phyloP scores from a whole-genome alignment of 2,113 vertebrate genomes.

The Anarrhichthys ocellatus region DNA sequence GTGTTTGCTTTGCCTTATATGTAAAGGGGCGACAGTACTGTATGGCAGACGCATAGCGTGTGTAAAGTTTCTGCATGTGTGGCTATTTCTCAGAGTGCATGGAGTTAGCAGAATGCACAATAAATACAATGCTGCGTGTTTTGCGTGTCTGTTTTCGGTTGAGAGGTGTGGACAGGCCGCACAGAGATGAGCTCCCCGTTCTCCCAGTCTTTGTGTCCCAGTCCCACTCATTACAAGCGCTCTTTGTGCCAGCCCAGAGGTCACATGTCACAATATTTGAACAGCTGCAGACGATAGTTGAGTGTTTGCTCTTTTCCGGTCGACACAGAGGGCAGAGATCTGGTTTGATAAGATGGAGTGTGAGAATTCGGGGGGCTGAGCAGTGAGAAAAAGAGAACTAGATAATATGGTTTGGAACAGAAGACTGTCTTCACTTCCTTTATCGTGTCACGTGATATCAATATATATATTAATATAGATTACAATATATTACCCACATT shows the following conservation, averaged over 20 bases:
- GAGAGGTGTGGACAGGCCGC: constrained; percentile 20
- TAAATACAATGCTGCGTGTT: constrained; percentile 29
- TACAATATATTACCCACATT: neutral
- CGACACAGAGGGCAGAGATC: constrained; percentile 23
- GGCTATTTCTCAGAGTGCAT: constrained; percentile 20
- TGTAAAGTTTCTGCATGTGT: constrained; percentile 6
- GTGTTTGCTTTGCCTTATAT: constrained; percentile 33
- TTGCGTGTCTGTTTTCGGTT: constrained; percentile 27
- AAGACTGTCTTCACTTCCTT: neutral
- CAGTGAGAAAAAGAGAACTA: neutral
- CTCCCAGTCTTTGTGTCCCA: constrained; percentile 70
- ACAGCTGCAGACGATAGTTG: constrained; percentile 78
- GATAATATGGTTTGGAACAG: neutral
- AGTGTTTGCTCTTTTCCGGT: constrained; percentile 58
- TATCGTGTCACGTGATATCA: neutral
- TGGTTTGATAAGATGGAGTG: constrained; percentile 50
- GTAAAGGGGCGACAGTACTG: neutral
- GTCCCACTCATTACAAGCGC: constrained; percentile 59
- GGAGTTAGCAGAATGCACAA: neutral
- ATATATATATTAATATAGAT: neutral
- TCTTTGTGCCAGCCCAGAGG: constrained; percentile 80
- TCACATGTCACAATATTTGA: constrained; percentile 86
- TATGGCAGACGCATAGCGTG: neutral
- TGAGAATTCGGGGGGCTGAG: constrained; percentile 47
- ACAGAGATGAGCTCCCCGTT: constrained; percentile 56